Conservation (phyloP, 2,797 vertebrate species). For the Cyclura pinguis region DNA sequence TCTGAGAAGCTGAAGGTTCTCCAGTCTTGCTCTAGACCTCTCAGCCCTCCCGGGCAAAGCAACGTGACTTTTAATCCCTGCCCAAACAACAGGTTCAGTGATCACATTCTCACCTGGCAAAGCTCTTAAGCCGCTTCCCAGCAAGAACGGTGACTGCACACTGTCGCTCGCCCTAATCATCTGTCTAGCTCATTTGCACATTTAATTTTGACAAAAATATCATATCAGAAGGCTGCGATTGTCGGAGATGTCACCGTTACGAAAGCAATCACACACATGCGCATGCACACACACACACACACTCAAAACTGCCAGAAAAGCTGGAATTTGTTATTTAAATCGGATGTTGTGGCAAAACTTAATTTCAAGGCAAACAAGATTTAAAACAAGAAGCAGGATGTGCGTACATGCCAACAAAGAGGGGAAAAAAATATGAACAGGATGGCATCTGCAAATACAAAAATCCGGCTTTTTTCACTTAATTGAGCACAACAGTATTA, state of each 20-base stretch:
- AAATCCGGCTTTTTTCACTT: background rate
- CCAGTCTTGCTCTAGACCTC: too few relatives aligned
- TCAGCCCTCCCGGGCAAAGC: background rate
- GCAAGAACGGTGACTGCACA: background rate
- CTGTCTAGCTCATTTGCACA: background rate
- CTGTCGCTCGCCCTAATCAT: conserved; percentile 6
- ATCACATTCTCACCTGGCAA: background rate
- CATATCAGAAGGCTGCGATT: background rate
- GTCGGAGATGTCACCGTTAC: background rate
- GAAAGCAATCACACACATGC: background rate
- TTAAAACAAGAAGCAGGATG: background rate
- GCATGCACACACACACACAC: background rate
- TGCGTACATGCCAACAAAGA: background rate
- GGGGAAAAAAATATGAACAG: background rate
- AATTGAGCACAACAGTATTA: conserved; percentile 37
- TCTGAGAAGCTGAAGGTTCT: too few relatives aligned
- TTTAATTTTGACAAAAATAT: conserved; percentile 12
- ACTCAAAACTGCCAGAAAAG: background rate
- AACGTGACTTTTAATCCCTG: background rate
- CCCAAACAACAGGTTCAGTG: background rate
- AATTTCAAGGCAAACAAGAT: rapidly evolving
- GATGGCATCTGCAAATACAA: conserved; percentile 28
- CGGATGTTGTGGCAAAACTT: background rate
- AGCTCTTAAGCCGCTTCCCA: background rate
- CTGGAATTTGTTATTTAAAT: conserved; percentile 24